Evolutionary conservation across 2,888 invertebrate species (phyloP).

Genomic region (Athalia circularis): DNA sequence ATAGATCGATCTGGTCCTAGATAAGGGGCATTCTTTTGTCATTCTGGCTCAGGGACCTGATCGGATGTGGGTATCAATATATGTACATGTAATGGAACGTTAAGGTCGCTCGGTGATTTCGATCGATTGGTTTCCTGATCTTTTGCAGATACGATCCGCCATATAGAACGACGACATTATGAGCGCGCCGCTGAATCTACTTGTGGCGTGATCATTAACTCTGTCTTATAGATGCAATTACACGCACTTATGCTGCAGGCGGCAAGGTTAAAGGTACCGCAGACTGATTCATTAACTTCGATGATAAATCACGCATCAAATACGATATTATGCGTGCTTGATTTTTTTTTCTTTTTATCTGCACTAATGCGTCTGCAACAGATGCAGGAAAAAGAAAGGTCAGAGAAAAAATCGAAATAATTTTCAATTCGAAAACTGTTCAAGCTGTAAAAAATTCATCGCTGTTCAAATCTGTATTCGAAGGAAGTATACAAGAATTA

Average conservation of each 20-base stretch:
- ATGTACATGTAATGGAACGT: slow-evolving; percentile 21
- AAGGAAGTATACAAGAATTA: too few species aligned
- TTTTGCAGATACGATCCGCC: slow-evolving; percentile 19
- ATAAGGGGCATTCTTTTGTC: slow-evolving; percentile 22
- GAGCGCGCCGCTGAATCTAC: slow-evolving; percentile 6
- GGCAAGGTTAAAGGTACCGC: slow-evolving; percentile 20
- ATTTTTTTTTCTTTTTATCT: too few species aligned
- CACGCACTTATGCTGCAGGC: neutral
- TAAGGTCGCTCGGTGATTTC: slow-evolving; percentile 26
- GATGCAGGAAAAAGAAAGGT: too few species aligned
- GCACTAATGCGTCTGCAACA: too few species aligned
- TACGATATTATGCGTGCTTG: too few species aligned
- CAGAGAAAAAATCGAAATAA: too few species aligned
- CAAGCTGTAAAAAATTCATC: too few species aligned
- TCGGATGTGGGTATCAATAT: neutral
- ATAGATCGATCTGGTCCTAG: slow-evolving; percentile 13
- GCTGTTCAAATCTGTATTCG: too few species aligned
- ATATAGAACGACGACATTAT: neutral
- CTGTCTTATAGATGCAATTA: slow-evolving; percentile 27
- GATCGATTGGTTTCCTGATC: slow-evolving; percentile 41
- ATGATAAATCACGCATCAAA: too few species aligned
- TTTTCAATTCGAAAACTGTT: too few species aligned
- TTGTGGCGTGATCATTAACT: slow-evolving; percentile 29
- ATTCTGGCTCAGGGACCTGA: slow-evolving; percentile 40
- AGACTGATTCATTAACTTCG: slow-evolving; percentile 22